Evolutionary conservation across 2,113 vertebrate species (phyloP), one percentile per base, ranked within the genome.

Genomic region (Istiophorus platypterus): DNA sequence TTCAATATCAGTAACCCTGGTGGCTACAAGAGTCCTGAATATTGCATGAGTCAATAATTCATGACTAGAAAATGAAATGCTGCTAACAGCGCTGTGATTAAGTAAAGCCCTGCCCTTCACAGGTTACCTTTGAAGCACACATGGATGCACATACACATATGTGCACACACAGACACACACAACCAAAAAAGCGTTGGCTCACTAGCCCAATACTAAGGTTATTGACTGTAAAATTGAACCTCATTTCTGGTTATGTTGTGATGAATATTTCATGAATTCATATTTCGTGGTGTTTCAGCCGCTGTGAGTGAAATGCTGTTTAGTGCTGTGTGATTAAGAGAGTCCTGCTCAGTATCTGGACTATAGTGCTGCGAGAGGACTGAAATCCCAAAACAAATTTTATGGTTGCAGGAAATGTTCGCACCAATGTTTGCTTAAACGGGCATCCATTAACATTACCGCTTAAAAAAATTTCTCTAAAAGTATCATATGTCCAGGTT

Each of bases 241-340:
- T 80, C 80, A 62, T 92, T 78, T 68, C 69, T 81, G 20, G 85
- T 73, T 80, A 80, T 76, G 85, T 76, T 67, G 56, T 72, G 84
- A 89, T 92, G 67, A 93, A 92, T 91, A 88, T 90, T 92, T 90
- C 31, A 93, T 94, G 64, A 82, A 76, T 82, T 91, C 52, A 64
- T 87, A 85, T 88, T 86, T 85, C 84, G 78, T 76, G 68, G 62
- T 61, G 64, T 76, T 80, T 89, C 79, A 71, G 74, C 37, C 1
- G 10, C 66, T 74, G n/a, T 82, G 70, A 89, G 73, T 82, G 66
- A 84, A 85, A 89, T 42, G 59, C 61, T 45, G 42, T 89, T 84
- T 61, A 69, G 65, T 39, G 52, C 56, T 13, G 69, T 51, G 64
- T 78, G 85, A 91, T 88, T 75, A 80, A 81, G 27, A 66, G 39